Conservation (phyloP, 1,140 invertebrate species). For the Lanistes nyassanus region DNA sequence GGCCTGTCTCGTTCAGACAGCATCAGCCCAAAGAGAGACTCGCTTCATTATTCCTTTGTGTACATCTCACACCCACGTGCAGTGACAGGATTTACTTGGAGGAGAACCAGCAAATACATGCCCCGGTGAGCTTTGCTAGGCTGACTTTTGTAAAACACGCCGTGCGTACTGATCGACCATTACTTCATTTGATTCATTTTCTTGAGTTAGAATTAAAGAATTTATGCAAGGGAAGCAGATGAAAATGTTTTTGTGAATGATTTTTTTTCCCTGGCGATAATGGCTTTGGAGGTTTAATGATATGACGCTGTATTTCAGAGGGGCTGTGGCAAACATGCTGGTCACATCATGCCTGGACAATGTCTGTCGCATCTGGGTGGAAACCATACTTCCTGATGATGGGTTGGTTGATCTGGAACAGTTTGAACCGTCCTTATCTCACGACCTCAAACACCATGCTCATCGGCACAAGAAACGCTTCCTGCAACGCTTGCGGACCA, state of each 20-base stretch:
- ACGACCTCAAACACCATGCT: slow-evolving; percentile 83
- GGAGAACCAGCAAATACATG: slow-evolving; percentile 99
- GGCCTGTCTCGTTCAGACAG: slow-evolving; percentile 73
- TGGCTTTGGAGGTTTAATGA: slow-evolving; percentile 4
- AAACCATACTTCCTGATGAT: slow-evolving; percentile 96
- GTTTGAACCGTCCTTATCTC: slow-evolving; percentile 78
- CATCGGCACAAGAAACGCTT: slow-evolving; percentile 95
- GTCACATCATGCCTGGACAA: slow-evolving; percentile 98
- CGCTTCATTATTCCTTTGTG: slow-evolving; percentile 88
- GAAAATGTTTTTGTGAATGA: too few relatives aligned
- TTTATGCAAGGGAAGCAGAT: too few relatives aligned
- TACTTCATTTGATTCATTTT: too few relatives aligned
- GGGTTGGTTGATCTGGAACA: slow-evolving; percentile 84
- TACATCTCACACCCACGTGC: slow-evolving; percentile 96
- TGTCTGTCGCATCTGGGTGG: slow-evolving; percentile 98
- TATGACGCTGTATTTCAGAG: slow-evolving; percentile 71
- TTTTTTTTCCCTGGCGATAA: neutral
- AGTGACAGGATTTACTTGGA: slow-evolving; percentile 95
- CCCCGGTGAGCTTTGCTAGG: slow-evolving; percentile 78
- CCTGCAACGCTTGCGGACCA: slow-evolving; percentile 94
- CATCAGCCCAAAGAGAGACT: slow-evolving; percentile 69
- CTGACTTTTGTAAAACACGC: neutral
- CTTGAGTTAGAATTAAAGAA: too few relatives aligned
- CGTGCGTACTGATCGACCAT: too few relatives aligned
- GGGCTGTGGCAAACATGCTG: slow-evolving; percentile 96